phyloP scores from a whole-genome alignment of 2,888 invertebrate species.

The Timandra comae region DNA sequence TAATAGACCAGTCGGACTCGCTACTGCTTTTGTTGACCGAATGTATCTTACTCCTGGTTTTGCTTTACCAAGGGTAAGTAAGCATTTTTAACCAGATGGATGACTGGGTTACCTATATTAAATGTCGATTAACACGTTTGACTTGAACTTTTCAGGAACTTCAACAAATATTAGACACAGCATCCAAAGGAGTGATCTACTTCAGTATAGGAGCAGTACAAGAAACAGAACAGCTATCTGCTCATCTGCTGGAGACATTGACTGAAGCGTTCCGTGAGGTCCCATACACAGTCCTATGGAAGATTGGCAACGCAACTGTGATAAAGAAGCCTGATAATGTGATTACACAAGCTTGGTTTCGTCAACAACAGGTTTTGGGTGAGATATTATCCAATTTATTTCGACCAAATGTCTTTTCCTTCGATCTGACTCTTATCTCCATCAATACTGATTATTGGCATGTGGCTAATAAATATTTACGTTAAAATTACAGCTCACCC shows the following conservation, averaged over 20 bases:
- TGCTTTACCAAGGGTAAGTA: slow-evolving; percentile 44
- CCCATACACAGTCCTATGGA: slow-evolving; percentile 71
- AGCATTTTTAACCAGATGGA: no score
- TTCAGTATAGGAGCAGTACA: slow-evolving; percentile 72
- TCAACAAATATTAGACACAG: slow-evolving; percentile 47
- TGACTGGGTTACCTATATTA: no score
- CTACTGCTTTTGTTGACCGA: slow-evolving; percentile 52
- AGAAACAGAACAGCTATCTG: slow-evolving; percentile 57
- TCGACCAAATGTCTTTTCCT: no score
- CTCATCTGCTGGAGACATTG: slow-evolving; percentile 49
- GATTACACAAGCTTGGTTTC: slow-evolving; percentile 65
- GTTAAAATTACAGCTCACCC: slow-evolving; percentile 59
- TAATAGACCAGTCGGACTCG: slow-evolving; percentile 57
- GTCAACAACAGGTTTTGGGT: slow-evolving; percentile 76
- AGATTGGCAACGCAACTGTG: slow-evolving; percentile 60
- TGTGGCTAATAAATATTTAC: no score
- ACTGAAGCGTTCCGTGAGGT: slow-evolving; percentile 63
- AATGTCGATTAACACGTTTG: slow-evolving; percentile 2
- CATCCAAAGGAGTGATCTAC: slow-evolving; percentile 62
- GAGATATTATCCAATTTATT: slow-evolving; percentile 12
- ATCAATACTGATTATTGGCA: no score
- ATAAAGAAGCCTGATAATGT: slow-evolving; percentile 63
- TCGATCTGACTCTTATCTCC: no score
- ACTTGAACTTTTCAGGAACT: slow-evolving; percentile 45
- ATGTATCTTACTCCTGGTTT: slow-evolving; percentile 57